phyloP scores from a whole-genome alignment of 2,797 vertebrate genomes.

The Onychomys arenicola region DNA sequence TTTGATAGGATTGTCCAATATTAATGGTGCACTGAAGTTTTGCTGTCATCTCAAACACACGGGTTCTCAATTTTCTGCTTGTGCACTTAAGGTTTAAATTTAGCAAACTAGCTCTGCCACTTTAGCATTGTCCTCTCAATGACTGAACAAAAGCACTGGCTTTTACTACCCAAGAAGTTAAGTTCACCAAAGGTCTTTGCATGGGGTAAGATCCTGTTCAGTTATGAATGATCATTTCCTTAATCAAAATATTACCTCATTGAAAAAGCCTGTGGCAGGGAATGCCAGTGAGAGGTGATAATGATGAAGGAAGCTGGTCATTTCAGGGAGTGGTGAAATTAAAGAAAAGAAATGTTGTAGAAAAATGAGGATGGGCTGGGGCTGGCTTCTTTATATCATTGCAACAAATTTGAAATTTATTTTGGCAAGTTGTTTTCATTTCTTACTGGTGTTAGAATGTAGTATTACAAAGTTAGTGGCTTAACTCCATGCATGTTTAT shows the following conservation, averaged over 20 bases:
- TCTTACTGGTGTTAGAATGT: background rate
- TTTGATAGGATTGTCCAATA: background rate
- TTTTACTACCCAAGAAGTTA: background rate
- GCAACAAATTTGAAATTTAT: background rate
- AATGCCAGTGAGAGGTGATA: background rate
- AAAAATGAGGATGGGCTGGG: background rate
- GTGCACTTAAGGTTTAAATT: background rate
- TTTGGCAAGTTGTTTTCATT: background rate
- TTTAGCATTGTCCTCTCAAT: background rate
- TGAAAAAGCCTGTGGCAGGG: background rate
- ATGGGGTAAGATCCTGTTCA: fast-evolving
- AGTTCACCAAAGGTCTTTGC: background rate
- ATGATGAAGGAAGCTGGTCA: fast-evolving
- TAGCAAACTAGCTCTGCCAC: background rate
- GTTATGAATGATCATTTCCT: background rate
- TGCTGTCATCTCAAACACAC: background rate
- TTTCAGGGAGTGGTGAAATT: too few species aligned
- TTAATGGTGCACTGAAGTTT: background rate
- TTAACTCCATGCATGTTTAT: background rate
- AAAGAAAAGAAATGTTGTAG: background rate
- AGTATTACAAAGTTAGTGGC: background rate
- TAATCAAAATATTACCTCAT: background rate
- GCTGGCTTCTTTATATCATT: background rate
- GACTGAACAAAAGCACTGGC: background rate
- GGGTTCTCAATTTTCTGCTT: background rate